phyloP scores from a whole-genome alignment of 1,140 invertebrate genomes.

The Probaryconus sp. region DNA sequence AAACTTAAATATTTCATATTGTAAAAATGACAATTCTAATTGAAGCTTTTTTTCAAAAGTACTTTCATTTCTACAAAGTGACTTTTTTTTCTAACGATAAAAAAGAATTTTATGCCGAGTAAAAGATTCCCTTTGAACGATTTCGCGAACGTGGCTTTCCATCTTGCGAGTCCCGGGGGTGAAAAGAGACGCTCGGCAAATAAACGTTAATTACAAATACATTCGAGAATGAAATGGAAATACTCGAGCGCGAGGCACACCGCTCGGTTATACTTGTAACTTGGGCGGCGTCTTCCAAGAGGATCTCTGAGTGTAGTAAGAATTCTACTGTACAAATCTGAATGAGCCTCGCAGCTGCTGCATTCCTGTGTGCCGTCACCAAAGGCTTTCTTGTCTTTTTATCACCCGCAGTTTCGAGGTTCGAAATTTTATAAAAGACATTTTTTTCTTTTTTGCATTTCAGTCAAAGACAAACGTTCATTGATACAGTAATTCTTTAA shows the following conservation, averaged over 20 bases:
- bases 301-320: constrained; percentile 67
- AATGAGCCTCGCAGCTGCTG: constrained; percentile 76
- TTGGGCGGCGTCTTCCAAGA: constrained; percentile 69
- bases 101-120: neutral
- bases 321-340: constrained; percentile 74
- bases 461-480: constrained; percentile 37
- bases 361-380: constrained; percentile 74
- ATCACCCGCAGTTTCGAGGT: constrained; percentile 41
- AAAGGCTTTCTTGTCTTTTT: constrained; percentile 67
- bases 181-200: constrained; percentile 49
- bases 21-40: no score
- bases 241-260: constrained; percentile 64
- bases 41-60: no score
- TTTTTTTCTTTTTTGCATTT: constrained; percentile 40
- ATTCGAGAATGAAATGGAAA: constrained; percentile 71
- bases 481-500: constrained; percentile 39
- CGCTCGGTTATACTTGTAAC: constrained; percentile 72
- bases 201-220: constrained; percentile 62
- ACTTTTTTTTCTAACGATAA: no score
- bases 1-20: no score
- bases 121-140: constrained; percentile 5
- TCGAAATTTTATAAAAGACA: constrained; percentile 6
- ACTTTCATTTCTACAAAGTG: no score
- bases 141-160: constrained; percentile 8
- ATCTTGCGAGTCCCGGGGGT: constrained; percentile 7